These are phyloP conservation scores for Hyles euphorbiae DNA, from an alignment of 1,140 invertebrate species.

Conservation along the genomic window DNA sequence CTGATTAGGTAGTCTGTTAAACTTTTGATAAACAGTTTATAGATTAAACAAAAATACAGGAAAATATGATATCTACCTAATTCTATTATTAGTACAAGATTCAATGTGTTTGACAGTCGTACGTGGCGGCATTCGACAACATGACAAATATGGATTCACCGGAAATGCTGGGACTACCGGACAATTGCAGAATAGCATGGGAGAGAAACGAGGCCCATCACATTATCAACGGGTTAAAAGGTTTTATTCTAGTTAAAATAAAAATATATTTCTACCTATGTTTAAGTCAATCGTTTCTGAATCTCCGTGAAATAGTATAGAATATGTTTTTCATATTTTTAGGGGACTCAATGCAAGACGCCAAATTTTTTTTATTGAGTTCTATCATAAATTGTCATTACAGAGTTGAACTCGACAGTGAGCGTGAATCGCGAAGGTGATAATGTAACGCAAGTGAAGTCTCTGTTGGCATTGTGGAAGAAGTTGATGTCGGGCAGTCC, in stretches of 20 bases:
- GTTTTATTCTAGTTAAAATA: constrained; percentile 15
- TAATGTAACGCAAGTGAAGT: constrained; percentile 32
- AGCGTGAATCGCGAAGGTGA: constrained; percentile 23
- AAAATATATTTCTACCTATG: no score
- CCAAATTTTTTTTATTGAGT: no score
- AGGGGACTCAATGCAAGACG: no score
- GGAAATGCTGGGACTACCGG: constrained; percentile 48
- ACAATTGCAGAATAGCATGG: constrained; percentile 56
- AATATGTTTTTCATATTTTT: no score
- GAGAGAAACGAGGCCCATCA: constrained; percentile 47
- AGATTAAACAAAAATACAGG: no score
- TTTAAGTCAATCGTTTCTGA: no score
- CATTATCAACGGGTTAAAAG: constrained; percentile 44
- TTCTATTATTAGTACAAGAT: no score
- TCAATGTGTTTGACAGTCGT: constrained; percentile 28
- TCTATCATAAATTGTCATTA: constrained; percentile 7
- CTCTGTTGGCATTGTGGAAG: constrained; percentile 55
- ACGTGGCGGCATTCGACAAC: constrained; percentile 38
- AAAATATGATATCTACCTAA: no score
- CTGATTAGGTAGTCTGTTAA: no score
- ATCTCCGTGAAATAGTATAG: no score
- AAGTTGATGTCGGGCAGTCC: constrained; percentile 59
- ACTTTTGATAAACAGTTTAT: no score
- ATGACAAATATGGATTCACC: constrained; percentile 51
- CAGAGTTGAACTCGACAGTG: constrained; percentile 44